These are phyloP conservation scores for Salpingus planirostris DNA, from an alignment of 2,888 invertebrate genomes.

Conservation along the genomic window DNA sequence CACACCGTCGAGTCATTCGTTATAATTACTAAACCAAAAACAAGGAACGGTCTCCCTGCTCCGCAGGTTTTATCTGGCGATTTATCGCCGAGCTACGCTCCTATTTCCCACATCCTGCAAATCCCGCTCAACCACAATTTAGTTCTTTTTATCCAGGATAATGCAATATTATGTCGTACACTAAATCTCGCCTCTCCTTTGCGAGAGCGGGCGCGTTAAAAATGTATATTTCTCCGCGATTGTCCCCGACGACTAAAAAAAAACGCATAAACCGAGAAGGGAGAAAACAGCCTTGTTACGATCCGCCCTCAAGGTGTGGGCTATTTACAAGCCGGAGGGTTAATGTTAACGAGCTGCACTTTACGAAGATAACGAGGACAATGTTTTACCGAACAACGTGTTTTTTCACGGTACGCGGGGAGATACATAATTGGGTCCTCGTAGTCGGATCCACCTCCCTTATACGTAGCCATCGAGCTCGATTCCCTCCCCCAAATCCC, in stretches of 20 bases:
- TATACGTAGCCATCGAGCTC: no score
- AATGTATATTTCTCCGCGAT: conserved; percentile 17
- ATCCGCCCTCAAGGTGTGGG: conserved; percentile 8
- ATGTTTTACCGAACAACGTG: no score
- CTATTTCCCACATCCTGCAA: conserved; percentile 35
- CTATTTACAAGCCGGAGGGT: no score
- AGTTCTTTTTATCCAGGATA: conserved; percentile 36
- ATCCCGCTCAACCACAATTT: conserved; percentile 34
- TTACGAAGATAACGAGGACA: no score
- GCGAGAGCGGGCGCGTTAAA: conserved; percentile 17
- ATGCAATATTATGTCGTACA: conserved; percentile 36
- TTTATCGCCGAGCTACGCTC: conserved; percentile 35
- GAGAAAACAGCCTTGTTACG: conserved; percentile 8
- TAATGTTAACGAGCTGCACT: no score
- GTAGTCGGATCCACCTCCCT: no score
- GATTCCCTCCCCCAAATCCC: no score
- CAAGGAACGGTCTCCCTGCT: conserved; percentile 35
- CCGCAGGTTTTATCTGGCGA: conserved; percentile 37
- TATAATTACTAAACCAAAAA: conserved; percentile 41
- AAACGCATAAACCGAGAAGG: no score
- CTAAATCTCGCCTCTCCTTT: conserved; percentile 26
- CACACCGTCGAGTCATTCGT: conserved; percentile 32
- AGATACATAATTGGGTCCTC: no score
- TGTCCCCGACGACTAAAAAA: no score
- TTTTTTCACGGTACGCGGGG: no score